A percentile compares a stretch with the other conserved stretches of the same genome.
Conservation (phyloP, 2,113 vertebrate genomes). For the Synchiropus splendidus region DNA sequence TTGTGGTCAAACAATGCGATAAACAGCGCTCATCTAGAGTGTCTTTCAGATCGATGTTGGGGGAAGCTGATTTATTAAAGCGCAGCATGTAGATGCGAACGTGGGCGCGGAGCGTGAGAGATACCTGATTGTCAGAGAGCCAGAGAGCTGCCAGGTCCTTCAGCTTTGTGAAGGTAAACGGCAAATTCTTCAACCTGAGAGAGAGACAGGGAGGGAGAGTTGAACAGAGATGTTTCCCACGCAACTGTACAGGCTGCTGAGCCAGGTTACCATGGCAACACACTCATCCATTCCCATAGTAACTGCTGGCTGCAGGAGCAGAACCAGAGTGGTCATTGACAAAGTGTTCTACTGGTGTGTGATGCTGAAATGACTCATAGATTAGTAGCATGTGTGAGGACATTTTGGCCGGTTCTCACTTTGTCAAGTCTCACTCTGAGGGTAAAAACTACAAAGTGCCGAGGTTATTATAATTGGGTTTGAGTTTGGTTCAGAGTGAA, state of each 20-base stretch:
- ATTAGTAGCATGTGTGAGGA: slow-evolving; percentile 1
- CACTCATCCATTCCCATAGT: slow-evolving; percentile 38
- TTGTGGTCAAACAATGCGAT: too few relatives aligned
- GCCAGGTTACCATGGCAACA: slow-evolving; percentile 44
- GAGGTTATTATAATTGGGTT: too few relatives aligned
- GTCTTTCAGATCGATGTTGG: too few relatives aligned
- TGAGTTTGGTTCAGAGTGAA: too few relatives aligned
- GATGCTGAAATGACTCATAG: slow-evolving; percentile 12
- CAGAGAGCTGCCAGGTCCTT: slow-evolving; percentile 96
- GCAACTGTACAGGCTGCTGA: slow-evolving; percentile 47
- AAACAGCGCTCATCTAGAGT: too few relatives aligned
- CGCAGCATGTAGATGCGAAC: neutral
- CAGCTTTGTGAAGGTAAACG: slow-evolving; percentile 95
- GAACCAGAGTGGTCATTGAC: slow-evolving; percentile 30
- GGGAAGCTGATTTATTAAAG: too few relatives aligned
- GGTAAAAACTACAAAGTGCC: too few relatives aligned
- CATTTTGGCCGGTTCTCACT: slow-evolving; percentile 5
- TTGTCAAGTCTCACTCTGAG: too few relatives aligned
- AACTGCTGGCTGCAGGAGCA: slow-evolving; percentile 21
- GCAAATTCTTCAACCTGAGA: slow-evolving; percentile 91
- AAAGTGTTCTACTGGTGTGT: slow-evolving; percentile 10
- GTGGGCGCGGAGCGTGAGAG: neutral
- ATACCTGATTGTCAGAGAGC: slow-evolving; percentile 99
- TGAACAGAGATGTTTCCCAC: slow-evolving; percentile 38
- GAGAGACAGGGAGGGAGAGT: slow-evolving; percentile 6